A percentile compares a stretch with the other conserved stretches of the same genome.
Conservation (phyloP, 2,113 vertebrate species). For the Hiodon alosoides region DNA sequence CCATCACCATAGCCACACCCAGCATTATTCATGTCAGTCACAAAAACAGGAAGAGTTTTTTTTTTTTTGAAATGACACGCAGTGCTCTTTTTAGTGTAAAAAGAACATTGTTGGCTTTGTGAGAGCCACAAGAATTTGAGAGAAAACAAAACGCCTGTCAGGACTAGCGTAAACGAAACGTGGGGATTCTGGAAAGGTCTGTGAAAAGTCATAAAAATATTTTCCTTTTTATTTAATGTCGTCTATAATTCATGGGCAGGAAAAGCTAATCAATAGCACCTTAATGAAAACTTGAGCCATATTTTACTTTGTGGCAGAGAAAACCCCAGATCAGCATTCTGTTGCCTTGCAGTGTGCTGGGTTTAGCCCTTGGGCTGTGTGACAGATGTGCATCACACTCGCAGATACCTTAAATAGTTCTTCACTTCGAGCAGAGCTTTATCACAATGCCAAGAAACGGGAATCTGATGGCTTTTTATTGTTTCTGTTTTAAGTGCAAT, state of each 20-base stretch:
- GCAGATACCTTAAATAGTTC: conserved; percentile 68
- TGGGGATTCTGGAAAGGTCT: conserved; percentile 76
- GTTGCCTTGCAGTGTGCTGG: conserved; percentile 67
- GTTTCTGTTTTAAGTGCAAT: conserved; percentile 44
- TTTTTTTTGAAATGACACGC: conserved; percentile 25
- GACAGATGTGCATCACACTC: conserved; percentile 68
- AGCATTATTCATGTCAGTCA: conserved; percentile 27
- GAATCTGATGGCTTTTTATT: conserved; percentile 26
- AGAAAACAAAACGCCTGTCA: conserved; percentile 62
- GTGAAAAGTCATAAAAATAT: conserved; percentile 97
- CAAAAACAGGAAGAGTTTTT: conserved; percentile 30
- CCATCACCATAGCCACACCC: conserved; percentile 7
- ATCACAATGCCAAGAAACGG: conserved; percentile 49
- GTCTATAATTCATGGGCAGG: conserved; percentile 95
- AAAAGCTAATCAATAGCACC: conserved; percentile 99
- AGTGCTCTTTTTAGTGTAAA: conserved; percentile 21
- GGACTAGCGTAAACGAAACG: conserved; percentile 55
- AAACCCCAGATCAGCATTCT: conserved; percentile 89
- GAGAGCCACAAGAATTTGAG: conserved; percentile 57
- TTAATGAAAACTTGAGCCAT: conserved; percentile 99
- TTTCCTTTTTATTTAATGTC: conserved; percentile 98
- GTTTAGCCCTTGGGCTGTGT: conserved; percentile 65
- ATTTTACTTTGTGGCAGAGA: conserved; percentile 92
- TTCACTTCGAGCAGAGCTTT: conserved; percentile 56
- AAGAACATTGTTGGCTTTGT: conserved; percentile 32